Conservation (phyloP, 2,797 vertebrate genomes). For the Anas flavirostris region DNA sequence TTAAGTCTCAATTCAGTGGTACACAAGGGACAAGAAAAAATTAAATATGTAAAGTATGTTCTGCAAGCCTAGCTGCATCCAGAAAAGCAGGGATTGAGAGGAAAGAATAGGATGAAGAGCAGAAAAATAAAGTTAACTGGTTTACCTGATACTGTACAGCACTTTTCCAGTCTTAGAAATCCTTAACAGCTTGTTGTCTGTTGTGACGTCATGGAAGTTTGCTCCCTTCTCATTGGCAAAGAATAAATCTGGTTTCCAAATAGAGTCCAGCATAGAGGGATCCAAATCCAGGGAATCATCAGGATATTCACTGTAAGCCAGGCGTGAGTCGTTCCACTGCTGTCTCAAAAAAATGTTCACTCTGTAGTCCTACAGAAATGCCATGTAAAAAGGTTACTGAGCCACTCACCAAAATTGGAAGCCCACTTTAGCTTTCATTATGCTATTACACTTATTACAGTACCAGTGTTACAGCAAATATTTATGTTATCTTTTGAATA, state of each 20-base stretch:
- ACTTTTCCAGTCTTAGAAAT: constrained; percentile 98
- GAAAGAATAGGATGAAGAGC: background rate
- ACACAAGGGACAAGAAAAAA: background rate
- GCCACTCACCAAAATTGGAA: background rate
- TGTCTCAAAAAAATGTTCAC: constrained; percentile 99
- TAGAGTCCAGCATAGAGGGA: constrained; percentile 98
- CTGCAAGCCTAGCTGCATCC: background rate
- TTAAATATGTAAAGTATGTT: background rate
- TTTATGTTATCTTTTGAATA: background rate
- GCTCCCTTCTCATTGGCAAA: constrained; percentile 99
- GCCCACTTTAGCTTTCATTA: background rate
- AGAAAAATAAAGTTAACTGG: background rate
- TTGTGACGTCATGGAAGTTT: constrained; percentile 98
- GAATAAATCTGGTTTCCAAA: constrained; percentile 99
- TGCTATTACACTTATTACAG: background rate
- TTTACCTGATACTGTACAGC: constrained; percentile 97
- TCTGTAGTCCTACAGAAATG: constrained; percentile 94
- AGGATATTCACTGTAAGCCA: constrained; percentile 96
- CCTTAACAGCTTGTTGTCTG: constrained; percentile 96
- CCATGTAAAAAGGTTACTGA: constrained; percentile 66
- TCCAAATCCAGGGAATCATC: constrained; percentile 97
- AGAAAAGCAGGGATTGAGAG: background rate
- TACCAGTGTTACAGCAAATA: background rate
- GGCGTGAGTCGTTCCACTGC: constrained; percentile 96
- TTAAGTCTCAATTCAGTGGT: background rate